A percentile compares a stretch with the other conserved stretches of the same genome.
These are phyloP conservation scores for Tiphia femorata DNA, from an alignment of 2,888 invertebrate species.

Conservation along the genomic window DNA sequence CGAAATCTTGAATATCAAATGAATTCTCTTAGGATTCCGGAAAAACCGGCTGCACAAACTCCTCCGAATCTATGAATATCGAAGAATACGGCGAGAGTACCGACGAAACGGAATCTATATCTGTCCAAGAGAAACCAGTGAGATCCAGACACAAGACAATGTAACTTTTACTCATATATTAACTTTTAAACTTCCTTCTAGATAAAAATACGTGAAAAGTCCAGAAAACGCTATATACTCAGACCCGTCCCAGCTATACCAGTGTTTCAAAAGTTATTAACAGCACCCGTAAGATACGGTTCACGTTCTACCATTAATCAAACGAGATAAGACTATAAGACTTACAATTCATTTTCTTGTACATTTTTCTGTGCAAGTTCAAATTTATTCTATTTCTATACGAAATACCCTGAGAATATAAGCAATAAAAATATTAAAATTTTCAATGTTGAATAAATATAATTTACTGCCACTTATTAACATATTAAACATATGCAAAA, in stretches of 20 bases:
- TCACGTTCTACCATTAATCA: conserved; percentile 5
- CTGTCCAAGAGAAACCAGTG: conserved; percentile 56
- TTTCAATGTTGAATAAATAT: too few species aligned
- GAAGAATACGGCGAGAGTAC: conserved; percentile 62
- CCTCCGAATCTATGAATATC: conserved; percentile 62
- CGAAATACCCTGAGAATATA: too few species aligned
- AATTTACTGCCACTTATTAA: too few species aligned
- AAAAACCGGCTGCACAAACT: conserved; percentile 59
- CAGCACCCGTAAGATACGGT: conserved; percentile 46
- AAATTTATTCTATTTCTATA: too few species aligned
- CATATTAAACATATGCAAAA: too few species aligned
- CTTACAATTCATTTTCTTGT: too few species aligned
- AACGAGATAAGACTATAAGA: conserved; percentile 9
- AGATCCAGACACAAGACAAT: conserved; percentile 59
- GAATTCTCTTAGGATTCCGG: conserved; percentile 53
- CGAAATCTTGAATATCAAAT: too few species aligned
- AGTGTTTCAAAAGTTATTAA: conserved; percentile 53
- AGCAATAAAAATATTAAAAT: too few species aligned
- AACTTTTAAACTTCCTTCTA: conserved; percentile 30
- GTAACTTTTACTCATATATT: conserved; percentile 37
- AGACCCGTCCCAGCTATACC: conserved; percentile 54
- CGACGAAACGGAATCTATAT: conserved; percentile 60
- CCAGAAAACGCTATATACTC: conserved; percentile 28
- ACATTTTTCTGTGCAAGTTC: too few species aligned
- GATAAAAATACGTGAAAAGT: conserved; percentile 23